These are phyloP conservation scores for Aphidoletes aphidimyza DNA, from an alignment of 2,888 invertebrate species.

Conservation along the genomic window DNA sequence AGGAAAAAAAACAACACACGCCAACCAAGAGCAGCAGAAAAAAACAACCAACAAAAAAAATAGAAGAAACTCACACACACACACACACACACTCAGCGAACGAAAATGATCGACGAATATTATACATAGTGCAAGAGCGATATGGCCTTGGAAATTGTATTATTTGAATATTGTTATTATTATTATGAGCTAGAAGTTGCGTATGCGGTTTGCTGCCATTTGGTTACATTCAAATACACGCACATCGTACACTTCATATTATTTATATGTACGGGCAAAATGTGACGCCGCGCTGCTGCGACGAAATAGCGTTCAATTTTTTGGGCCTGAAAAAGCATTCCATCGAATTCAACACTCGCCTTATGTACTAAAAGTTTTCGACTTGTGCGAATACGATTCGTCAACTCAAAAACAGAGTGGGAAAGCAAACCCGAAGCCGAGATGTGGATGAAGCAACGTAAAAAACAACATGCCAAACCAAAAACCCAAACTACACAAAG, in stretches of 20 bases:
- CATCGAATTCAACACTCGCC: neutral
- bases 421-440: neutral
- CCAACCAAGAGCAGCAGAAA: neutral
- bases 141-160: constrained; percentile 50
- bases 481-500: too few species aligned
- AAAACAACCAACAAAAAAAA: neutral
- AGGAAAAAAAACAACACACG: neutral
- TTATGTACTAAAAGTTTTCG: neutral
- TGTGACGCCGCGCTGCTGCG: constrained; percentile 32
- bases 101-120: constrained; percentile 43
- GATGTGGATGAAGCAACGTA: neutral
- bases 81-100: neutral
- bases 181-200: constrained; percentile 50
- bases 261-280: neutral
- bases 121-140: constrained; percentile 34
- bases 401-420: neutral
- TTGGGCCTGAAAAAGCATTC: constrained; percentile 38
- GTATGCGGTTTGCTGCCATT: constrained; percentile 40
- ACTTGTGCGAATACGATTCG: too few species aligned
- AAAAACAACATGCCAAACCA: too few species aligned
- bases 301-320: neutral
- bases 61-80: neutral
- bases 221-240: neutral
- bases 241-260: too few species aligned
- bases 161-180: constrained; percentile 51